A percentile compares a stretch with the other conserved stretches of the same genome.
Evolutionary conservation across 2,797 vertebrate genomes (phyloP).

Genomic region (Astyanax mexicanus): DNA sequence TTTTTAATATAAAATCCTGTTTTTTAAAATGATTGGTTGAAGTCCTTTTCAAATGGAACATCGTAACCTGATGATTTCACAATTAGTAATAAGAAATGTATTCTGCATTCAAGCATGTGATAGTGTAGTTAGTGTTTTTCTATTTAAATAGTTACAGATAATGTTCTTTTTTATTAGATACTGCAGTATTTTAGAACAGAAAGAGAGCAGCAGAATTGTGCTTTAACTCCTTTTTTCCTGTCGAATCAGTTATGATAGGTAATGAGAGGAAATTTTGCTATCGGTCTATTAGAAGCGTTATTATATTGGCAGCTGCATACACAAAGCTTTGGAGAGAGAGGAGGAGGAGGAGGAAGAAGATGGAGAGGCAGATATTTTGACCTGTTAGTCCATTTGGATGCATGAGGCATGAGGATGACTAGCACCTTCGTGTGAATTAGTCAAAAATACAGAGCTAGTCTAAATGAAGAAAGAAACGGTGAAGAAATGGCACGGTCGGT

Average conservation of each 20-base stretch:
- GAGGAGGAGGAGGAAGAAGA: slow-evolving; percentile 67
- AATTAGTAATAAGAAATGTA: slow-evolving; percentile 92
- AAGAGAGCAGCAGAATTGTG: slow-evolving; percentile 98
- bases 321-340: slow-evolving; percentile 83
- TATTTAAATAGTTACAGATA: slow-evolving; percentile 96
- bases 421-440: slow-evolving; percentile 87
- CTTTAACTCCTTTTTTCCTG: slow-evolving; percentile 94
- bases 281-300: slow-evolving; percentile 92
- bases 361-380: slow-evolving; percentile 75
- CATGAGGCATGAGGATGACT: slow-evolving; percentile 69
- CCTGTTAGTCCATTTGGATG: slow-evolving; percentile 74
- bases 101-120: slow-evolving; percentile 97
- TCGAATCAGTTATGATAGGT: slow-evolving; percentile 90
- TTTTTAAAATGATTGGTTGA: slow-evolving; percentile 92
- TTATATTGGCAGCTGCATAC: slow-evolving; percentile 93
- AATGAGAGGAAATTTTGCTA: slow-evolving; percentile 90
- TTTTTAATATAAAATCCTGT: slow-evolving; percentile 90
- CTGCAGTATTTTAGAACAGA: slow-evolving; percentile 88
- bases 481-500: slow-evolving; percentile 1
- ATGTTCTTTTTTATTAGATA: slow-evolving; percentile 91
- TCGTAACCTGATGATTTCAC: slow-evolving; percentile 94
- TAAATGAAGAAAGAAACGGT: slow-evolving; percentile 33
- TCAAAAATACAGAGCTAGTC: slow-evolving; percentile 78
- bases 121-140: slow-evolving; percentile 93
- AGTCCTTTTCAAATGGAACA: slow-evolving; percentile 91